Base-by-base conservation (phyloP, 2,797 vertebrate genomes). In the Agapornis canus region DNA sequence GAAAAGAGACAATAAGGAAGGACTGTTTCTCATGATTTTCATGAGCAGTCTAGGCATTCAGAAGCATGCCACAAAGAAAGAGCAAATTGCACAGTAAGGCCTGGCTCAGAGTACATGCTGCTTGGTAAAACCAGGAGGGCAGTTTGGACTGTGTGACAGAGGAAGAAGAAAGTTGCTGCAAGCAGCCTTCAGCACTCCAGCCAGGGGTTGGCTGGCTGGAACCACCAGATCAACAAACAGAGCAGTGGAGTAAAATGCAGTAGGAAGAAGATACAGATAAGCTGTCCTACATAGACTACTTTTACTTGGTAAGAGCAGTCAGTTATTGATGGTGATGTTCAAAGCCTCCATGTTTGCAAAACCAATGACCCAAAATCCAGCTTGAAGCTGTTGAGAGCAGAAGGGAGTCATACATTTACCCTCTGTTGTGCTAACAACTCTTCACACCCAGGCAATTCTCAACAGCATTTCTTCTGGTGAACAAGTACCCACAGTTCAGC, bases 141-240 rank as follows among this genome's bases (percentile, higher is more conserved):
- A 86, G n/a, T 6, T 21, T 57, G n/a, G 14, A 25, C 13, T 31
- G 14, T 25, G n/a, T 51, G 35, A 32, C 8, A 63, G 16, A 26
- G 11, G 17, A 49, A 71, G n/a, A 59, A 35, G 26, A 68, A 77
- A 85, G 10, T 32, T 61, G 27, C 13, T 78, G 39, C 6, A 49
- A 20, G 52, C 61, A 35, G 27, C 21, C 5, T 48, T 21, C n/a
- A 57, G 11, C 18, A 23, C 16, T 70, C n/a, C 21, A 57, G 40
- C 39, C 3, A 3, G 26, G 39, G 69, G 13, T 1, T 22, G 51
- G 42, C n/a, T 64, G 49, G 61, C 88, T 73, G 42, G 60, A 91
- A 3, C 5, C 8, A 32, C n/a, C 17, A 35, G 45, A 42, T 6
- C 0, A 0, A 49, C 4, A 15, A 47, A 64, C 17, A 37, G 39